Evolutionary conservation across 1,140 invertebrate species (phyloP), one percentile per base, ranked within the genome.

Genomic region (Dendrolimus punctatus): DNA sequence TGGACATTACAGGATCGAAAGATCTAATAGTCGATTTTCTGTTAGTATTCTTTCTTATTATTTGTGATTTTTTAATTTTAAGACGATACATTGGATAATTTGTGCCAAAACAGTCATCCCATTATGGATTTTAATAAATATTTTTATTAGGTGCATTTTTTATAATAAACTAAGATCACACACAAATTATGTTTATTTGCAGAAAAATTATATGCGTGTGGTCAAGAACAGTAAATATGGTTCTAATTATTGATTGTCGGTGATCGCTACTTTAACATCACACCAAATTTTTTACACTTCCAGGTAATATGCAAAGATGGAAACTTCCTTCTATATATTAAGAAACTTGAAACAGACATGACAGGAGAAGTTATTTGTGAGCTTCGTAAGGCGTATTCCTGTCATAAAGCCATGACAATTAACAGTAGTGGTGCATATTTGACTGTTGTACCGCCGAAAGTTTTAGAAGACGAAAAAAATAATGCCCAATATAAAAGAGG

Each of bases 331-430:
- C 51, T 72, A 39, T 39, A 61, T 46, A 62, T 71, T 4, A 64
- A 61, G 44, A 61, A 63, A 46, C 40, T 68, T 5, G 56, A 64
- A 8, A 63, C 61, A 2, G 62, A 58, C n/a, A 71, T 71, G 69
- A 46, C 55, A 6, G 64, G 66, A 9, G 51, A 53, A 39, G 60
- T 68, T 2, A 55, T 57, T 0, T 71, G 69, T 37, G 62, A 71
- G 44, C 49, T 71, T 38, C 56, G 58, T 39, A 58, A 43, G 43
- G 45, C 56, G 4, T 10, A 6, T 0, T 10, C n/a, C 43, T n/a
- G n/a, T 45, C 6, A n/a, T 6, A 45, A n/a, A 45, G 6, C 1
- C 2, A 5, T 10, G 2, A n/a, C n/a, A n/a, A 10, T 45, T 6
- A 6, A 6, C 43, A n/a, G 23, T n/a, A 45, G 43, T 10, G 23